These are phyloP conservation scores for Neodontobutis hainanensis DNA, from an alignment of 2,113 vertebrate species.

Conservation along the genomic window DNA sequence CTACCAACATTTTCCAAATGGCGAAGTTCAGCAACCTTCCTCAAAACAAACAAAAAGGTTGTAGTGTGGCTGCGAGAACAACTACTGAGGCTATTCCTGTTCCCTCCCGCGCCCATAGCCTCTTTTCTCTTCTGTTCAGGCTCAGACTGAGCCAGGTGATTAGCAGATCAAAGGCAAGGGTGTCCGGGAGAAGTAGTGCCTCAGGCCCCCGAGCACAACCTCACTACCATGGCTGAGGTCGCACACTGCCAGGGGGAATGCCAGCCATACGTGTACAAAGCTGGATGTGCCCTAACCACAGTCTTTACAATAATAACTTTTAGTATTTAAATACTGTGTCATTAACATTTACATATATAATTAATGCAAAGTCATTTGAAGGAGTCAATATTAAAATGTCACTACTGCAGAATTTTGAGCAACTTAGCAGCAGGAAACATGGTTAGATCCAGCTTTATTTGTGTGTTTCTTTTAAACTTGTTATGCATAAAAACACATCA, in stretches of 20 bases:
- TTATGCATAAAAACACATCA: too few species aligned
- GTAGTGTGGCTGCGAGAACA: constrained; percentile 12
- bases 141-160: constrained; percentile 50
- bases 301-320: neutral
- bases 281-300: neutral
- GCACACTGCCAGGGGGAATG: neutral
- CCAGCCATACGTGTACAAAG: constrained; percentile 2
- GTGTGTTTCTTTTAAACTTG: too few species aligned
- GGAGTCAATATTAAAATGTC: neutral
- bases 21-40: neutral
- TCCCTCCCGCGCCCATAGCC: constrained; percentile 33
- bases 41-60: constrained; percentile 4
- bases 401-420: neutral
- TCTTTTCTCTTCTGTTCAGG: constrained; percentile 21
- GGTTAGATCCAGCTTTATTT: too few species aligned
- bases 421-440: too few species aligned
- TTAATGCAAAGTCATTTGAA: neutral
- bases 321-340: constrained; percentile 2
- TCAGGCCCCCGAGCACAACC: constrained; percentile 10
- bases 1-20: neutral
- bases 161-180: constrained; percentile 59
- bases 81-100: constrained; percentile 30
- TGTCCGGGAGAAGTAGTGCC: constrained; percentile 44
- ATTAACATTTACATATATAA: neutral
- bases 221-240: constrained; percentile 13